Evolutionary conservation across 2,113 vertebrate genomes (phyloP).

Genomic region (Rhynchopsitta pachyrhyncha): DNA sequence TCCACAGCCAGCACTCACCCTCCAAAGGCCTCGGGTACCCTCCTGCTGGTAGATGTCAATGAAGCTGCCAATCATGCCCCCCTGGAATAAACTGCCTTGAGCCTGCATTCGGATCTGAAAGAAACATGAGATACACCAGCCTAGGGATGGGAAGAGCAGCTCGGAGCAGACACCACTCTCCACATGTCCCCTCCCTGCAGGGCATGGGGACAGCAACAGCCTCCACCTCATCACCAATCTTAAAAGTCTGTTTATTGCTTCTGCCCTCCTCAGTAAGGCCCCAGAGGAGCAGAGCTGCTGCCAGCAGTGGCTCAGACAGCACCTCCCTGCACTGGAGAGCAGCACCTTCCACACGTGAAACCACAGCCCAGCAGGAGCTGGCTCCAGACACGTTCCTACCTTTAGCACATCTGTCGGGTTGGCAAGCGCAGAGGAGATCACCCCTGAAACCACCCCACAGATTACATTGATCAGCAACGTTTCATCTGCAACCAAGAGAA

Average conservation of each 20-base stretch:
- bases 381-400: conserved; percentile 72
- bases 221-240: neutral
- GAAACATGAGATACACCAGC: neutral
- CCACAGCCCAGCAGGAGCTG: neutral
- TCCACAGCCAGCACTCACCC: conserved; percentile 78
- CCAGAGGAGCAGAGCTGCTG: neutral
- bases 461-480: conserved; percentile 96
- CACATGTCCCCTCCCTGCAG: neutral
- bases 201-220: neutral
- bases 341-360: neutral
- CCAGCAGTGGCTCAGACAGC: neutral
- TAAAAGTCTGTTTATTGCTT: neutral
- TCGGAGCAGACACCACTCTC: neutral
- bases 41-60: conserved; percentile 97
- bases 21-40: conserved; percentile 92
- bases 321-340: neutral
- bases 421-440: conserved; percentile 91
- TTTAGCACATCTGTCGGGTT: conserved; percentile 96
- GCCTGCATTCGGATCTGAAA: conserved; percentile 96
- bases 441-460: conserved; percentile 93
- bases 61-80: conserved; percentile 97
- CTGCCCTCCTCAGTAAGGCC: too few species aligned
- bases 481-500: conserved; percentile 82
- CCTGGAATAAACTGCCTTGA: conserved; percentile 91
- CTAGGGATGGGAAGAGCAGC: neutral